A percentile compares a stretch with the other conserved stretches of the same genome.
Evolutionary conservation across 2,888 invertebrate genomes (phyloP).

Genomic region (Carcina quercana): DNA sequence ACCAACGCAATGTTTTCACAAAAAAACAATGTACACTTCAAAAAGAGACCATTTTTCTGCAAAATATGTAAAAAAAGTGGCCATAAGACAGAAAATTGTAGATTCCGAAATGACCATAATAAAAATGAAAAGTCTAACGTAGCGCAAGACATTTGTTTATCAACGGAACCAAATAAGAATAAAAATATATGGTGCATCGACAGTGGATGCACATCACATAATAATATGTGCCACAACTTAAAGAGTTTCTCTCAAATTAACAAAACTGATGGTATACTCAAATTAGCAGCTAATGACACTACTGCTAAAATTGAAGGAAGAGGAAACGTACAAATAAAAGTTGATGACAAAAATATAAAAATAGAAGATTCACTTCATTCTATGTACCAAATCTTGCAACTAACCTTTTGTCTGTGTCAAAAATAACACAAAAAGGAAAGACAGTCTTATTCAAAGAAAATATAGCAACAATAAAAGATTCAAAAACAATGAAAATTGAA

Average conservation of each 20-base stretch:
- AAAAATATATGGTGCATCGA: slow-evolving; percentile 9
- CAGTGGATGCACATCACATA: slow-evolving; percentile 12
- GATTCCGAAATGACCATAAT: slow-evolving; percentile 2
- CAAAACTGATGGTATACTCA: not conserved
- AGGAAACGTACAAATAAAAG: not conserved
- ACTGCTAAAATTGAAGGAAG: slow-evolving; percentile 1
- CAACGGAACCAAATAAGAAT: not conserved
- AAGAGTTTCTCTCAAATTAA: not conserved
- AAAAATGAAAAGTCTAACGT: not conserved
- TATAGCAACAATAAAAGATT: not conserved
- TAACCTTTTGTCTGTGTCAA: slow-evolving; percentile 6
- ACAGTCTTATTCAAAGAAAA: slow-evolving; percentile 4
- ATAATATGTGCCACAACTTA: slow-evolving; percentile 1
- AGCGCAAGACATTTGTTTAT: not conserved
- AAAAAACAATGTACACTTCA: not conserved
- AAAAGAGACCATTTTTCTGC: not conserved
- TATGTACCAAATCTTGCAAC: slow-evolving; percentile 3
- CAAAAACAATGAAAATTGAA: not conserved
- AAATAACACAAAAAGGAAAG: slow-evolving; percentile 4
- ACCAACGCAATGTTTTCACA: slow-evolving; percentile 2
- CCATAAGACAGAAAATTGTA: slow-evolving; percentile 1
- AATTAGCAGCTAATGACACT: not conserved
- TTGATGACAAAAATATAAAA: not conserved
- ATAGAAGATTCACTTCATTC: slow-evolving; percentile 1
- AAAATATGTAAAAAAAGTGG: slow-evolving; percentile 7